Base-by-base conservation (phyloP, 2,888 invertebrate genomes). In the Drosophila limbata region DNA sequence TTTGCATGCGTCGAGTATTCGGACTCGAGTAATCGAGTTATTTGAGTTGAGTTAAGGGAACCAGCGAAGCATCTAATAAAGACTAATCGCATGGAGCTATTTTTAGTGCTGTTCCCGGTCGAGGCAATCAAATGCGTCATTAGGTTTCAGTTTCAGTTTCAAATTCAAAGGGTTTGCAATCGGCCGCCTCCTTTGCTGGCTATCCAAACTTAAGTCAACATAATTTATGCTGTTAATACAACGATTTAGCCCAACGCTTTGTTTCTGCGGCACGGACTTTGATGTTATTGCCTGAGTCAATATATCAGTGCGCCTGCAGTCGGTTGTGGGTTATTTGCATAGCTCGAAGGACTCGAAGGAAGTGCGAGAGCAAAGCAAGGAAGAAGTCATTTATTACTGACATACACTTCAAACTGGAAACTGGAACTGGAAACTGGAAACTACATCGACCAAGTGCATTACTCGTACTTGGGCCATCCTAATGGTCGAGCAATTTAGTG, bases 81-180 rank as follows among this genome's bases (percentile, higher is more conserved):
- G 59, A 74, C 70, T 70, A 74, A 75, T 74, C 19, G 97, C 76
- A 61, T 33, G 13, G 47, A 33, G 68, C 42, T 68, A 50, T 64
- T 73, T 69, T 40, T 48, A 67, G 69, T 72, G 5, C 19, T 62
- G 21, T 28, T 60, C 13, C 45, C 53, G 19, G 6, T 45, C 21
- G 45, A 47, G 45, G 42, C 68, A 73, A 73, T 77, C 78, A 69
- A 69, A 76, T 50, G 78, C 73, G 68, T 68, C 75, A 77, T 77
- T 76, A 61, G 61, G 53, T 53, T 59, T 77, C 52, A 59, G 61
- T 65, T 53, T 60, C 51, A 42, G 28, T 50, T 51, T 42, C 19
- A 40, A 39, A 19, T 48, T 8, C n/a, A 48, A 42, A 55, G 44
- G 33, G 44, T 55, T 42, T 21, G 53, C 13, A 33, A 44, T 0